Conservation (phyloP, 2,797 vertebrate genomes). For the Gouania willdenowi region DNA sequence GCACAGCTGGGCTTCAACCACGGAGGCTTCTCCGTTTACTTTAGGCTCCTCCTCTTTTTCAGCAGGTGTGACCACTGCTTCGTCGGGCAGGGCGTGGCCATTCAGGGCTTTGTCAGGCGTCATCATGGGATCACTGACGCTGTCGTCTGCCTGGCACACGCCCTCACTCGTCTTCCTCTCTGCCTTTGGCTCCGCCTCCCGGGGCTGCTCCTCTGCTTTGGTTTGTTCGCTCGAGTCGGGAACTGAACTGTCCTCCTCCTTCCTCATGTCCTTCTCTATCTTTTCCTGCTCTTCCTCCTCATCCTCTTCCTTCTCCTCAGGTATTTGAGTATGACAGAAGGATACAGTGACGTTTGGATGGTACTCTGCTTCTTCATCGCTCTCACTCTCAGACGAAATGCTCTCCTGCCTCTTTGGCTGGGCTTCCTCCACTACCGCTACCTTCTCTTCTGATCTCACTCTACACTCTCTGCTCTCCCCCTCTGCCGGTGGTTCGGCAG, state of each 20-base stretch:
- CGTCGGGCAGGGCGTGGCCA: conserved; percentile 52
- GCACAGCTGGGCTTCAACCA: conserved; percentile 81
- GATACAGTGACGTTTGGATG: conserved; percentile 74
- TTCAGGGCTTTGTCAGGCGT: conserved; percentile 61
- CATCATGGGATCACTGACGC: conserved; percentile 43
- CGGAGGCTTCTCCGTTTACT: conserved; percentile 88
- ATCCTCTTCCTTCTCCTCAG: conserved; percentile 73
- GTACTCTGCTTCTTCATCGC: conserved; percentile 92
- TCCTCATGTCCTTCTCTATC: conserved; percentile 1
- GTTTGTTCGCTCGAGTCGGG: conserved; percentile 20
- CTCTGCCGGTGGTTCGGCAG: not conserved
- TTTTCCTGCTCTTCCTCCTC: conserved; percentile 27
- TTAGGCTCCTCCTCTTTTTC: conserved; percentile 76
- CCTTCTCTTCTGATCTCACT: conserved; percentile 24
- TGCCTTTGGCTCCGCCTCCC: conserved; percentile 7
- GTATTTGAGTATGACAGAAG: conserved; percentile 77
- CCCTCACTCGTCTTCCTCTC: not conserved
- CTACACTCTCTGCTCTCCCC: conserved; percentile 33
- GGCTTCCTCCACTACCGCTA: conserved; percentile 10
- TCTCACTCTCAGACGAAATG: conserved; percentile 84
- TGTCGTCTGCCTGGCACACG: conserved; percentile 49
- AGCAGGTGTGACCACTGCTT: conserved; percentile 42
- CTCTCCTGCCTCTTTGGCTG: conserved; percentile 41
- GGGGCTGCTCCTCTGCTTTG: conserved; percentile 6
- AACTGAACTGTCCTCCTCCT: not conserved